Evolutionary conservation across 1,140 invertebrate species (phyloP).

Genomic region (Steinernema feltiae): DNA sequence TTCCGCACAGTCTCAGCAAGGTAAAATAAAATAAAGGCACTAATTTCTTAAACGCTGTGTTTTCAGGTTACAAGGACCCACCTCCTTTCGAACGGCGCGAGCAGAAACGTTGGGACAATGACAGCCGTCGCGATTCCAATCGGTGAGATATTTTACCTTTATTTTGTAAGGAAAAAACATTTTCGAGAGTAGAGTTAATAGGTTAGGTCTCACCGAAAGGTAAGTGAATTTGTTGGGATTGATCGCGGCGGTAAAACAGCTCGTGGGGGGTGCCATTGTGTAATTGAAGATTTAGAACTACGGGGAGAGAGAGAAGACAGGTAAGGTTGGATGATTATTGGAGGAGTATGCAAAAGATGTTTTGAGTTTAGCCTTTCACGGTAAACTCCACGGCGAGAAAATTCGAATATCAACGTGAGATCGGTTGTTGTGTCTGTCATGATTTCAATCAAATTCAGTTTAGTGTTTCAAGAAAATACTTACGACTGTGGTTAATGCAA

Average conservation of each 20-base stretch:
- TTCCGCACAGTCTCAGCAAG: background rate
- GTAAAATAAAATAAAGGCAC: background rate
- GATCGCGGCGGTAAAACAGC: background rate
- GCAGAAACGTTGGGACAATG: background rate
- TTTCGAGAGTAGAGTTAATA: background rate
- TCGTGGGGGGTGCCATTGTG: background rate
- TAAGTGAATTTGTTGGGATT: background rate
- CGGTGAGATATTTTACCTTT: background rate
- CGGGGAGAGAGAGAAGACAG: background rate
- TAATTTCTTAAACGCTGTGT: background rate
- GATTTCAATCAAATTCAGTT: conserved; percentile 3
- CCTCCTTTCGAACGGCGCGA: background rate
- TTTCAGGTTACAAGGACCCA: background rate
- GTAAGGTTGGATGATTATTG: background rate
- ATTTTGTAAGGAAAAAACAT: background rate
- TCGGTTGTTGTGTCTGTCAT: background rate
- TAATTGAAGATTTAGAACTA: background rate
- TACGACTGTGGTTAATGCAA: background rate
- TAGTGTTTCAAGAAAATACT: background rate
- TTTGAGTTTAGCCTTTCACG: conserved; percentile 3
- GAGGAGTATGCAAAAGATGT: background rate
- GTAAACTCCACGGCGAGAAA: background rate
- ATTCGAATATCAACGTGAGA: background rate
- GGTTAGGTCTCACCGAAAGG: background rate
- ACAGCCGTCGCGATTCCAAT: background rate